These are phyloP conservation scores for Cryptus viduatorius DNA, from an alignment of 2,888 invertebrate species.

Conservation along the genomic window DNA sequence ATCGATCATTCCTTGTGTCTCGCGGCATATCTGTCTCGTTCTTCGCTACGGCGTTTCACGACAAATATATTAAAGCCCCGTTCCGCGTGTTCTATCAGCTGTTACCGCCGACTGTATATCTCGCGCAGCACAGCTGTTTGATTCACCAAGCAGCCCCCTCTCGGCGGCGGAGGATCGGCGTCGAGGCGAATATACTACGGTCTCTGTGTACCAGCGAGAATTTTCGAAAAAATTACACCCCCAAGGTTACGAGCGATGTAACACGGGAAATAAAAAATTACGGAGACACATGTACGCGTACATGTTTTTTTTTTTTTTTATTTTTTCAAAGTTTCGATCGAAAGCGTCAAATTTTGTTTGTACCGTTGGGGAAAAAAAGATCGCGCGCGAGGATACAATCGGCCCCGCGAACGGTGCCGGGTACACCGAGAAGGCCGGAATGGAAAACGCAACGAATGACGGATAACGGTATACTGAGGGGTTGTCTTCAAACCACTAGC, in stretches of 20 bases:
- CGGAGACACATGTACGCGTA: too few species aligned
- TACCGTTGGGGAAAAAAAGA: neutral
- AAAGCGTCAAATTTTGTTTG: neutral
- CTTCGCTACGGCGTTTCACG: neutral
- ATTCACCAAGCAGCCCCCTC: conserved; percentile 21
- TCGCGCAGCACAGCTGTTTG: conserved; percentile 42
- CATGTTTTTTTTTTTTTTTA: too few species aligned
- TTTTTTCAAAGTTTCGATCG: neutral
- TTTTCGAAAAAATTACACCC: neutral
- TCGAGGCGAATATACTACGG: neutral
- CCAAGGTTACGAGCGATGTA: neutral
- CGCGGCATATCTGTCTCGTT: conserved; percentile 17
- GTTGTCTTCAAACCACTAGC: conserved; percentile 77
- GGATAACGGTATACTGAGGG: conserved; percentile 71
- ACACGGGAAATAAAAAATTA: neutral
- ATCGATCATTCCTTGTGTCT: conserved; percentile 16
- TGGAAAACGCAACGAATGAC: conserved; percentile 68
- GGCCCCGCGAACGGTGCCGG: neutral
- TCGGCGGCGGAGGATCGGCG: too few species aligned
- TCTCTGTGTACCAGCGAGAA: neutral
- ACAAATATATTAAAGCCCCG: neutral
- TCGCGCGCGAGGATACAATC: conserved; percentile 26
- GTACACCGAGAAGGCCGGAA: conserved; percentile 21
- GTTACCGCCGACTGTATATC: conserved; percentile 16
- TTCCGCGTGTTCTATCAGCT: conserved; percentile 48